A percentile compares a stretch with the other conserved stretches of the same genome.
Conservation (phyloP, 2,113 vertebrate genomes). For the Mesembrinibis cayennensis region DNA sequence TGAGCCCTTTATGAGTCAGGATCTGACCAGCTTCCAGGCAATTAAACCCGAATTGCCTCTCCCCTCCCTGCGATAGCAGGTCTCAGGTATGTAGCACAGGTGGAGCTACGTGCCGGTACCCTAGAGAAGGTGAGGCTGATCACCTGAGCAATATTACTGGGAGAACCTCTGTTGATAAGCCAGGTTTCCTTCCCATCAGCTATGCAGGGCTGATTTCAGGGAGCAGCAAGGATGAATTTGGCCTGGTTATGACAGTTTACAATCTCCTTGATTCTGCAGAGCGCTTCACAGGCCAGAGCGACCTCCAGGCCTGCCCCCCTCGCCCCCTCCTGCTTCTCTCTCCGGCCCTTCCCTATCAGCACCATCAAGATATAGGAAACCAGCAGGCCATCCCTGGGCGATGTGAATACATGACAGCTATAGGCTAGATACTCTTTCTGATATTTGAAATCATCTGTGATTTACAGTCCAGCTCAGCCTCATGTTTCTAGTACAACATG, state of each 20-base stretch:
- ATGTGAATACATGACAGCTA: background rate
- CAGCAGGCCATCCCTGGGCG: background rate
- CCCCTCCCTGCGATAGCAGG: background rate
- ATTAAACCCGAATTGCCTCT: background rate
- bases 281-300: background rate
- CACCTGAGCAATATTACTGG: background rate
- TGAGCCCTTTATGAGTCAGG: background rate
- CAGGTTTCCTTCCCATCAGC: background rate
- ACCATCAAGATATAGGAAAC: background rate
- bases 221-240: background rate
- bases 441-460: background rate
- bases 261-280: background rate
- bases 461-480: background rate
- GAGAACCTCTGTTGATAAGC: background rate
- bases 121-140: background rate
- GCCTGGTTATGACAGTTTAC: background rate
- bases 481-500: rapidly evolving
- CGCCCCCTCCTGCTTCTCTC: background rate
- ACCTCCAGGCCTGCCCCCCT: background rate
- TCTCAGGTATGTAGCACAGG: background rate
- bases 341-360: background rate
- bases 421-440: background rate
- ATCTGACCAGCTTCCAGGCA: background rate
- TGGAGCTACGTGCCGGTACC: background rate
- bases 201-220: background rate